A percentile compares a stretch with the other conserved stretches of the same genome.
Conservation (phyloP, 2,888 invertebrate species). For the Drosophila lacicola region DNA sequence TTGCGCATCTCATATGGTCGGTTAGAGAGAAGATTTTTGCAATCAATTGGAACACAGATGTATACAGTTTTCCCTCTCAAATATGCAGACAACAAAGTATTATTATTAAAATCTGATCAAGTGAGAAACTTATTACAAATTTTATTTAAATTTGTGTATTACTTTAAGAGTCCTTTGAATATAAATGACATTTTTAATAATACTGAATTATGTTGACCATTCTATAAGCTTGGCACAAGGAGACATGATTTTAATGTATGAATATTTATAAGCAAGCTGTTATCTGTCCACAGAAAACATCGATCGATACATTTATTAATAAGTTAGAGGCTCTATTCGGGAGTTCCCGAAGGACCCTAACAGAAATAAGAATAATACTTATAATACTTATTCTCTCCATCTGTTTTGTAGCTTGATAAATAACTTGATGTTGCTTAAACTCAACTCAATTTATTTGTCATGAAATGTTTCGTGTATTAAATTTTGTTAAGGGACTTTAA, state of each 20-base stretch:
- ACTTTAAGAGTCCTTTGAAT: neutral
- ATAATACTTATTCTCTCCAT: too few species aligned
- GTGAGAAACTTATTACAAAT: neutral
- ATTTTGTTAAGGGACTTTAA: too few species aligned
- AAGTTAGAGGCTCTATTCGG: neutral
- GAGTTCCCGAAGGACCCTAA: too few species aligned
- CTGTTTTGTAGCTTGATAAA: too few species aligned
- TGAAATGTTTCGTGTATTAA: too few species aligned
- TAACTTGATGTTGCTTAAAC: too few species aligned
- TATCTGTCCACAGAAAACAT: neutral
- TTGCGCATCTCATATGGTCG: conserved; percentile 26
- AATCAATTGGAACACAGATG: conserved; percentile 18
- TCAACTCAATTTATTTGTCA: too few species aligned
- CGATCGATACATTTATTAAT: neutral
- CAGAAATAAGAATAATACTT: too few species aligned
- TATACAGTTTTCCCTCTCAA: conserved; percentile 1
- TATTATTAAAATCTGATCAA: neutral
- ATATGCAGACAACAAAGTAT: conserved; percentile 2
- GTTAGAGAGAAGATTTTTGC: conserved; percentile 23
- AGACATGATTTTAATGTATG: too few species aligned
- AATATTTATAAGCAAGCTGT: neutral
- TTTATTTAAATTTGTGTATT: neutral
- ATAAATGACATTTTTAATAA: too few species aligned
- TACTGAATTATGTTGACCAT: too few species aligned
- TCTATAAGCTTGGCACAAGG: too few species aligned